Conservation (phyloP, 2,797 vertebrate genomes). For the Botia kubotai region DNA sequence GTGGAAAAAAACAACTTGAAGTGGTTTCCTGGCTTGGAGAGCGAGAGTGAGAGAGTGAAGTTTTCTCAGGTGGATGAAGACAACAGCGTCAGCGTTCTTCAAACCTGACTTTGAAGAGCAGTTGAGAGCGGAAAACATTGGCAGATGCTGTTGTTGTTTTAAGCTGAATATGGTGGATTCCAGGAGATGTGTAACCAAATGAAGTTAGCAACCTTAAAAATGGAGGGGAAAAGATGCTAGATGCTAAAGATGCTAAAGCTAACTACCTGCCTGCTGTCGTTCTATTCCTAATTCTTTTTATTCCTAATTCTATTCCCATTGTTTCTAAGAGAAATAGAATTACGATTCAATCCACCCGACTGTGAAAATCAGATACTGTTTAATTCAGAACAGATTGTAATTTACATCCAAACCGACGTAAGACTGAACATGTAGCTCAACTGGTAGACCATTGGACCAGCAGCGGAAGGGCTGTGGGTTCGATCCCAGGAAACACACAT, state of each 20-base stretch:
- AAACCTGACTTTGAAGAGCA: not conserved
- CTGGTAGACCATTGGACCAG: no score
- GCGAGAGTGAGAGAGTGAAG: not conserved
- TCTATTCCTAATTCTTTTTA: no score
- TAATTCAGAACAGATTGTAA: no score
- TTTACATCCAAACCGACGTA: not conserved
- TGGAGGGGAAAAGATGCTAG: not conserved
- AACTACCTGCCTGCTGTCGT: no score
- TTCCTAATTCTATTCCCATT: no score
- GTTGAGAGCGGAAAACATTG: not conserved
- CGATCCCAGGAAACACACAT: no score
- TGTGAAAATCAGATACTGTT: no score
- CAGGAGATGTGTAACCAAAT: not conserved
- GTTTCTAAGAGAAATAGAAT: no score
- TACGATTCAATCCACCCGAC: no score
- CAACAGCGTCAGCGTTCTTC: not conserved
- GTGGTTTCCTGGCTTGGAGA: not conserved
- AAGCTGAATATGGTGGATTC: not conserved
- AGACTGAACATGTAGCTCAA: not conserved
- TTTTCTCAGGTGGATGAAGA: constrained; percentile 2
- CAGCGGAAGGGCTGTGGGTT: no score
- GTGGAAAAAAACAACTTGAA: not conserved
- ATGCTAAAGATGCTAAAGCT: not conserved
- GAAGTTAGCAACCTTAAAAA: not conserved
- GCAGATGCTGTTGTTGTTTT: not conserved